Evolutionary conservation across 2,888 invertebrate genomes (phyloP), one percentile per base, ranked within the genome.

Genomic region (Cheilosia soror): DNA sequence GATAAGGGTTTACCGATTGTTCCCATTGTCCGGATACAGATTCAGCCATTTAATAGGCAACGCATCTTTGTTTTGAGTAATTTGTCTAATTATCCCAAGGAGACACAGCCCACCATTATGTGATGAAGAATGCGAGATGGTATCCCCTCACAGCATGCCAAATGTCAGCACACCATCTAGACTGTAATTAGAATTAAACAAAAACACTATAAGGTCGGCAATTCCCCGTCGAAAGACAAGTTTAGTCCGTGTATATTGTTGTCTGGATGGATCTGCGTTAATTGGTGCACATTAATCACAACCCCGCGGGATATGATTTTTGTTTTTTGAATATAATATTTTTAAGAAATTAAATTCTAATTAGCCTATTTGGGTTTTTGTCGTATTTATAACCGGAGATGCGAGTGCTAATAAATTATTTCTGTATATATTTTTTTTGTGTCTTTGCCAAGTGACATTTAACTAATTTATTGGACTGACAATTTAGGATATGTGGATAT

Each of bases 211-310:
- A 49, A n/a, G 20, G 1, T n/a, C 27, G 4, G 44, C 11, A 13
- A 25, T 33, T 15, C 57, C 2, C 33, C 60, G 20, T 40, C 5
- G 11, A 42, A 29, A 44, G 42, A 57, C 44, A 44, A 5, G 6
- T 9, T 47, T 11, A 0, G 37, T 20, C 20, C 40, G 9, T 9
- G 4, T 11, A 11, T 40, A 6, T 20, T 20, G 62, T 73, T 57
- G 68, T 47, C 53, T 15, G 65, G 69, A 49, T 69, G 49, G 75
- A 37, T 66, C 47, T 44, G 85, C 81, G 66, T 81, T 81, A 85
- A 77, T 72, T 85, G 76, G 76, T 81, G 65, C 72, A 85, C 81
- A 85, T 85, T 66, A 49, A 81, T 85, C 85, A 76, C 42, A 42
- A n/a, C 68, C 5, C 71, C 47, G 71, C 75, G 75, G 84, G 75